Percentiles rank a stretch among this genome's conserved stretches.
These are phyloP conservation scores for Phaonia tiefii DNA, from an alignment of 2,888 invertebrate genomes.

Conservation along the genomic window DNA sequence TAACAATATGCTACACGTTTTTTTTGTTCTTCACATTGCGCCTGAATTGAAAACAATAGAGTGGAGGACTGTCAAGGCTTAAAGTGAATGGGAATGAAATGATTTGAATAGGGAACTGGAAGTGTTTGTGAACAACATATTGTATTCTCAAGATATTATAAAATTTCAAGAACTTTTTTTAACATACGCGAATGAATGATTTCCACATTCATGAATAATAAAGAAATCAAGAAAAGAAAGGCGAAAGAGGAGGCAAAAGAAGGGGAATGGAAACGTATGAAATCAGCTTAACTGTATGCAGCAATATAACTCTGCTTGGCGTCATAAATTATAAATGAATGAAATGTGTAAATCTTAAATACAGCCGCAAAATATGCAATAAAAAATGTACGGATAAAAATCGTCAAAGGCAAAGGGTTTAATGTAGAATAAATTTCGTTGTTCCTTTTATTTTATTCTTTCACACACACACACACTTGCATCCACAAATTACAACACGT, in stretches of 20 bases:
- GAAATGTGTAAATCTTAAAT: not conserved
- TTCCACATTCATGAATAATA: constrained; percentile 49
- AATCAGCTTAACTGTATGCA: constrained; percentile 66
- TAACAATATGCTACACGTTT: constrained; percentile 43
- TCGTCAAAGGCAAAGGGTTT: constrained; percentile 3
- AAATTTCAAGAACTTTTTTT: constrained; percentile 53
- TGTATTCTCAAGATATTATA: constrained; percentile 58
- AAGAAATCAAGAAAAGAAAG: constrained; percentile 52
- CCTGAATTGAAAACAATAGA: constrained; percentile 38
- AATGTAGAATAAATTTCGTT: constrained; percentile 17
- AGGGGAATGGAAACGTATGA: too few species aligned
- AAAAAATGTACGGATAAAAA: constrained; percentile 23
- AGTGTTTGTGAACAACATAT: constrained; percentile 56
- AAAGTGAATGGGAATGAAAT: not conserved
- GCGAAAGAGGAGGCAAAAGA: not conserved
- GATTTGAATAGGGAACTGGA: not conserved
- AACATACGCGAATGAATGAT: constrained; percentile 38
- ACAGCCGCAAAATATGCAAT: constrained; percentile 23
- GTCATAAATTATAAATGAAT: constrained; percentile 30
- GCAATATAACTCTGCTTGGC: constrained; percentile 6
- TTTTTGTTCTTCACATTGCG: constrained; percentile 26
- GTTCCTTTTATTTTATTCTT: not conserved
- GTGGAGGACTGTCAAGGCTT: constrained; percentile 57
- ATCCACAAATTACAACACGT: constrained; percentile 34
- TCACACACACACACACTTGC: not conserved